Base-by-base conservation (phyloP, 2,113 vertebrate species). In the Ophthalmolycus amberensis region DNA sequence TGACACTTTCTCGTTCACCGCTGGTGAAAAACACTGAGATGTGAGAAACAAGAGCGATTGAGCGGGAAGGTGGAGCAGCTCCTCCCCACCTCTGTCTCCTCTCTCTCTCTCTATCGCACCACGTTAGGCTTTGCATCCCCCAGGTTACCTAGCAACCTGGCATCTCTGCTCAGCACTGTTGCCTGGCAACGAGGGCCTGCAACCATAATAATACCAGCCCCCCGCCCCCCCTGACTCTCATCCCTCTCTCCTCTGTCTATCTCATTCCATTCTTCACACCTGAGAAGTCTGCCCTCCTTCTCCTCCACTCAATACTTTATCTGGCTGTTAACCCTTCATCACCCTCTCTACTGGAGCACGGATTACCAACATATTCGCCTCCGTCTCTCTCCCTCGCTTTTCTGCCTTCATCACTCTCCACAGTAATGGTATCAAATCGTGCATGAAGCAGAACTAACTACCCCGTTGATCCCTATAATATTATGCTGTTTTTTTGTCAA, bases 101-200 rank as follows among this genome's bases (percentile, higher is more conserved):
- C 82, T 70, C 76, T 87, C 52, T 79, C 82, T 65, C 71, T 87
- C 77, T 83, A 74, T 91, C 90, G 52, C 89, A 83, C 85, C 88
- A 90, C 66, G 87, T 91, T 90, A 85, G 88, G 90, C 90, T 90
- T 90, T 93, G 94, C 93, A 95, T 95, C 91, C 85, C 86, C 63
- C 64, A 59, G 89, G 94, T 95, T 93, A 91, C 95, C 92, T 93
- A 94, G 95, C 94, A 95, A 95, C 94, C 90, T 88, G 86, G 93
- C 92, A 94, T 95, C 93, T 94, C 81, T 34, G 80, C 89, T 90
- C 93, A 59, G 88, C 85, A 73, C 71, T 70, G 94, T 95, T 80
- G 93, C 94, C 83, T 79, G 80, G 94, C 87, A 92, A 95, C 93
- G 73, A 69, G 59, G 75, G 86, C 81, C 77, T 85, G 90, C 85